phyloP scores from a whole-genome alignment of 2,888 invertebrate species.

The Mimumesa dahlbomi region DNA sequence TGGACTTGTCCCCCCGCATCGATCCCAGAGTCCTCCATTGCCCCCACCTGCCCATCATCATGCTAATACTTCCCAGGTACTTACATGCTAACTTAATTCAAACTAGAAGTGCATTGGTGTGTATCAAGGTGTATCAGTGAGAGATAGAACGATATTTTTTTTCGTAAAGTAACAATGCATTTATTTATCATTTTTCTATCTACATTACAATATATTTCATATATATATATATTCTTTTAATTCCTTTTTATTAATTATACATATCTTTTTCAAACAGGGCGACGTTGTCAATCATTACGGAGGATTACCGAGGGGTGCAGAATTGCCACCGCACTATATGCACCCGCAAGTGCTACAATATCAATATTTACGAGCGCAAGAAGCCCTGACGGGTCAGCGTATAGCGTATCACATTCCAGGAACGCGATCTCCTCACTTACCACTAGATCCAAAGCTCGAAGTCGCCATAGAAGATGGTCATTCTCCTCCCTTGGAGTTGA shows the following conservation, averaged over 20 bases:
- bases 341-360: constrained; percentile 82
- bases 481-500: constrained; percentile 88
- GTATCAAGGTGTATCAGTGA: no score
- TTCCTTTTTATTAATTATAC: no score
- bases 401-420: constrained; percentile 77
- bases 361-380: constrained; percentile 82
- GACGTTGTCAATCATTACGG: constrained; percentile 82
- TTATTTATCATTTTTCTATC: no score
- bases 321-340: constrained; percentile 82
- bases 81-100: constrained; percentile 56
- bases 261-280: constrained; percentile 79
- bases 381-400: constrained; percentile 76
- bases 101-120: not conserved
- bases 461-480: constrained; percentile 84
- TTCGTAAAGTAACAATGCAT: no score
- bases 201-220: no score
- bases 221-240: no score
- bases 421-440: constrained; percentile 78
- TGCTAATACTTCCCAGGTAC: constrained; percentile 79
- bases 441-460: constrained; percentile 83
- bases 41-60: constrained; percentile 93
- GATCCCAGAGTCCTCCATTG: constrained; percentile 83
- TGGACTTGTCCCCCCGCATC: constrained; percentile 78
- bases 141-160: no score
- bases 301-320: constrained; percentile 76